Conservation (phyloP, 1,140 invertebrate genomes). For the Zaprionus africanus region DNA sequence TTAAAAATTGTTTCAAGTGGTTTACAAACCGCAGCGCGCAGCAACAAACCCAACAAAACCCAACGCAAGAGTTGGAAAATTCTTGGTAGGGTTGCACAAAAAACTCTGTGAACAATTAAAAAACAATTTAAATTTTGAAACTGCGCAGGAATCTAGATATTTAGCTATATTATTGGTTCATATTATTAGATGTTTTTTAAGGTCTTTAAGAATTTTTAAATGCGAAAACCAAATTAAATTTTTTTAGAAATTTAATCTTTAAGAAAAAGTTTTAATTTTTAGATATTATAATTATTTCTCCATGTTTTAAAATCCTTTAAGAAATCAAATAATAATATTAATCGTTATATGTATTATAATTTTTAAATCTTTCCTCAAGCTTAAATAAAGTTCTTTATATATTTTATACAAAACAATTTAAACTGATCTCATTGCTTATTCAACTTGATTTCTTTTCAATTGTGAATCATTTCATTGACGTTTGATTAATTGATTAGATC, state of each 20-base stretch:
- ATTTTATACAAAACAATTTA: too few species aligned
- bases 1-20: slow-evolving; percentile 83
- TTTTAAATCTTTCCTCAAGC: too few species aligned
- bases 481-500: slow-evolving; percentile 3
- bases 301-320: too few species aligned
- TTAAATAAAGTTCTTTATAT: too few species aligned
- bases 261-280: not conserved
- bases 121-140: too few species aligned
- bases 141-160: not conserved
- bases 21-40: slow-evolving; percentile 78
- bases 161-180: not conserved
- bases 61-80: slow-evolving; percentile 22
- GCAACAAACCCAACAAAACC: slow-evolving; percentile 41
- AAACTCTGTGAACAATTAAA: slow-evolving; percentile 3
- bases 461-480: not conserved
- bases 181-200: not conserved
- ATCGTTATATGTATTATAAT: too few species aligned
- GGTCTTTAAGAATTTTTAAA: not conserved
- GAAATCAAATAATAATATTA: too few species aligned
- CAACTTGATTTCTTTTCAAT: not conserved
- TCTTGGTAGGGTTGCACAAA: slow-evolving; percentile 38
- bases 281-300: too few species aligned
- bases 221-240: too few species aligned
- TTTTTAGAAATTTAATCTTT: too few species aligned
- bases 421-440: not conserved